A percentile compares a stretch with the other conserved stretches of the same genome.
Evolutionary conservation across 1,140 invertebrate genomes (phyloP).

Genomic region (Tetramorium alpestre): DNA sequence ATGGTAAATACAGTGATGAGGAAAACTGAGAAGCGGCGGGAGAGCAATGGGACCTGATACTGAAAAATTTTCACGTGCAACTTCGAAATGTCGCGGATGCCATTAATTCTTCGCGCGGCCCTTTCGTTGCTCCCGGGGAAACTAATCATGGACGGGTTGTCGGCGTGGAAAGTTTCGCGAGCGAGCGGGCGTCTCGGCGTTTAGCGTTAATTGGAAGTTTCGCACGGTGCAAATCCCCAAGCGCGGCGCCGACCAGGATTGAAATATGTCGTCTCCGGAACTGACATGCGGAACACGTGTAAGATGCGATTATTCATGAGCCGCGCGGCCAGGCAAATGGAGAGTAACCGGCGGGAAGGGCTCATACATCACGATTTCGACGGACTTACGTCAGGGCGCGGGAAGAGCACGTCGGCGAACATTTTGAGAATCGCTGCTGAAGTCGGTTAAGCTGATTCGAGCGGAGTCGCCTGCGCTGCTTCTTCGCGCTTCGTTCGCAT

Average conservation of each 20-base stretch:
- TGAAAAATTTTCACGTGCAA: not conserved
- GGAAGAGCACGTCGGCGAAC: constrained; percentile 31
- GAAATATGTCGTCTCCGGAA: constrained; percentile 45
- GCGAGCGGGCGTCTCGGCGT: not conserved
- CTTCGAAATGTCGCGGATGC: not conserved
- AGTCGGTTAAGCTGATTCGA: constrained; percentile 33
- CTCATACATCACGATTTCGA: constrained; percentile 47
- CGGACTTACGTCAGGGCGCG: constrained; percentile 22
- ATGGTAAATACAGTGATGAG: not conserved
- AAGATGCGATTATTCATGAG: constrained; percentile 31
- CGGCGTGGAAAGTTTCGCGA: not conserved
- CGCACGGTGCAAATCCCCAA: not conserved
- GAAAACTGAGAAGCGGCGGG: not conserved
- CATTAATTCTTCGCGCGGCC: constrained; percentile 17
- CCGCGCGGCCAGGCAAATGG: constrained; percentile 21
- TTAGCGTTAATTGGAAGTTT: constrained; percentile 51
- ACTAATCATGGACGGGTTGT: constrained; percentile 19
- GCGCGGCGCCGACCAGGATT: not conserved
- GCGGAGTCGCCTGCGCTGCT: not conserved
- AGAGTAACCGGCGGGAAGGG: not conserved
- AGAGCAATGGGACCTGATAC: not conserved
- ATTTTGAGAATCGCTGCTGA: constrained; percentile 36
- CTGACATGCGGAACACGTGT: constrained; percentile 39
- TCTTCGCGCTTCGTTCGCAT: constrained; percentile 25
- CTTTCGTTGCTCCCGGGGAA: not conserved